These are phyloP conservation scores for Cydia fagiglandana DNA, from an alignment of 1,140 invertebrate species.

Conservation along the genomic window DNA sequence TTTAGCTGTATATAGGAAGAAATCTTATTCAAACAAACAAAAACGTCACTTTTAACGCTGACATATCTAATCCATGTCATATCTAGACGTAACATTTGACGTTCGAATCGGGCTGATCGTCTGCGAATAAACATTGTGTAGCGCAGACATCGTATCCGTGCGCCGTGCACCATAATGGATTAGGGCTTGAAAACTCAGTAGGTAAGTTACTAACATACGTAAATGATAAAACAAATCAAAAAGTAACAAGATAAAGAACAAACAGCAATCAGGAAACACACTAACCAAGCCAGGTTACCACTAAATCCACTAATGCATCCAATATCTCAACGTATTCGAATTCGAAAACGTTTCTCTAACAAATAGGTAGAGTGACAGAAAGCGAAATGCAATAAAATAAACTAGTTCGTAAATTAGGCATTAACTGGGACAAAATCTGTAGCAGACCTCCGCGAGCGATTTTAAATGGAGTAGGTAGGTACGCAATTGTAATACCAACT, in stretches of 20 bases:
- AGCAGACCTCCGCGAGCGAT: slow-evolving; percentile 1
- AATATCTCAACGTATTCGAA: neutral
- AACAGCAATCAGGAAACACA: neutral
- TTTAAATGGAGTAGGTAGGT: neutral
- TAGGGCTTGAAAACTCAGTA: neutral
- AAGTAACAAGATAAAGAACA: neutral
- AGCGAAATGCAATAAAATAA: neutral
- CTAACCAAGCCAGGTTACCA: neutral
- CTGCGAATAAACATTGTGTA: too few relatives aligned
- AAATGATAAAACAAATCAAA: neutral
- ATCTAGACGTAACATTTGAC: too few relatives aligned
- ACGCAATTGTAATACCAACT: too few relatives aligned
- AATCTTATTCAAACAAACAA: too few relatives aligned
- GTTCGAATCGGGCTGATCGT: too few relatives aligned
- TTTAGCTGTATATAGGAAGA: neutral
- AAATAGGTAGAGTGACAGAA: neutral
- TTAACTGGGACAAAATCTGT: neutral
- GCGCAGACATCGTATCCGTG: too few relatives aligned
- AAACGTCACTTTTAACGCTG: too few relatives aligned
- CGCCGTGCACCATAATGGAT: too few relatives aligned
- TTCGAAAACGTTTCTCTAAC: neutral
- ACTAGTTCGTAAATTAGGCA: slow-evolving; percentile 3
- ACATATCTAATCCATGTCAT: too few relatives aligned
- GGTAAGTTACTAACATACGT: too few relatives aligned
- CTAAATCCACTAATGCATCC: neutral